These are phyloP conservation scores for Exephanes ischioxanthus DNA, from an alignment of 2,888 invertebrate species.

Conservation along the genomic window DNA sequence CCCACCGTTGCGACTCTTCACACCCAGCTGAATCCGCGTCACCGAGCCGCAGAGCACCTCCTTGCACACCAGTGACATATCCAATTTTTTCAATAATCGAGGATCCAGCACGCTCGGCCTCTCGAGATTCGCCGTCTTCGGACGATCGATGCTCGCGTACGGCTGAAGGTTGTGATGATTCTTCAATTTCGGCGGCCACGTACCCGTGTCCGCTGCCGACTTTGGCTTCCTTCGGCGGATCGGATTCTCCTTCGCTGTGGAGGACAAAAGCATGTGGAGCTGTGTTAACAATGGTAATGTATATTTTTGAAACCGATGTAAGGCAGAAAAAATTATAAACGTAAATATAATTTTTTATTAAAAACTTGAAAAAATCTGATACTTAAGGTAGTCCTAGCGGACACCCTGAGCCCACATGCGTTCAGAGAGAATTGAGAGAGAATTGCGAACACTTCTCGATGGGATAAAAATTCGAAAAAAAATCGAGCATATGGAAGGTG, in stretches of 20 bases:
- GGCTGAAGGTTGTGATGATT: conserved; percentile 61
- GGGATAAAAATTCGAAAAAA: too few species aligned
- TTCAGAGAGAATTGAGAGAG: too few species aligned
- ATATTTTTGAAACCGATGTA: neutral
- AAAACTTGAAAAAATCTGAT: too few species aligned
- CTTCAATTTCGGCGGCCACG: conserved; percentile 80
- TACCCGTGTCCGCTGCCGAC: conserved; percentile 75
- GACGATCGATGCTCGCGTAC: conserved; percentile 79
- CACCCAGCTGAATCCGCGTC: conserved; percentile 73
- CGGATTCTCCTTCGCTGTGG: conserved; percentile 61
- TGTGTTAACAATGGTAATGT: neutral
- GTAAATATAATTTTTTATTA: too few species aligned
- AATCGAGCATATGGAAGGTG: too few species aligned
- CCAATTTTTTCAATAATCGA: conserved; percentile 86
- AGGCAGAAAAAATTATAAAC: too few species aligned
- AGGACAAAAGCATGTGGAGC: neutral
- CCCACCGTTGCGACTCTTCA: conserved; percentile 68
- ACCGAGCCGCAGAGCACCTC: conserved; percentile 85
- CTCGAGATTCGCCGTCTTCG: conserved; percentile 87
- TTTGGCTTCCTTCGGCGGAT: conserved; percentile 69
- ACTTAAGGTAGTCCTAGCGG: too few species aligned
- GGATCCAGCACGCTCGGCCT: conserved; percentile 86
- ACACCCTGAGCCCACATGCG: too few species aligned
- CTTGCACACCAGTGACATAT: conserved; percentile 87
- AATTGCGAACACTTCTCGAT: too few species aligned